These are phyloP conservation scores for Enteromius argenteus DNA, from an alignment of 2,797 vertebrate species.

Conservation along the genomic window DNA sequence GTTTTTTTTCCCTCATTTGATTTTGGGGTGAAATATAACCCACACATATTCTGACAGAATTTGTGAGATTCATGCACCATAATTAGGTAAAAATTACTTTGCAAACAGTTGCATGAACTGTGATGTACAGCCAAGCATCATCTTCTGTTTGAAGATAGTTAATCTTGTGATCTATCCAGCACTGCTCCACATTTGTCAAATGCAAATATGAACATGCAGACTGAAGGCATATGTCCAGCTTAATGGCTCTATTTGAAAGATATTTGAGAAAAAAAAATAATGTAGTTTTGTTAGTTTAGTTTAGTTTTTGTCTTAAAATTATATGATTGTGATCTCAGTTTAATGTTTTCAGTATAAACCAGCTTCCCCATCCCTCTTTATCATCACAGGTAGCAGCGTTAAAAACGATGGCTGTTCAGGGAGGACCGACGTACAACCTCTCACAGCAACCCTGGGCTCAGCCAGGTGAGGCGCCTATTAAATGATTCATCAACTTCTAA, in stretches of 20 bases:
- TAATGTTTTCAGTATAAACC: too few relatives aligned
- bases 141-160: too few relatives aligned
- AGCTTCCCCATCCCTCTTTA: background rate
- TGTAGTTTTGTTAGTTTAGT: background rate
- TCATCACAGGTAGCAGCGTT: constrained; percentile 86
- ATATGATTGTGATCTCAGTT: background rate
- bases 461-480: constrained; percentile 80
- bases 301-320: too few relatives aligned
- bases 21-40: too few relatives aligned
- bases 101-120: too few relatives aligned
- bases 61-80: too few relatives aligned
- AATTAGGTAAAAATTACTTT: too few relatives aligned
- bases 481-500: background rate
- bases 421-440: constrained; percentile 92
- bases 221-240: background rate
- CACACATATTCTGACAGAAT: too few relatives aligned
- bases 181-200: background rate
- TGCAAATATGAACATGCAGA: background rate
- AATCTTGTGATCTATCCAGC: too few relatives aligned
- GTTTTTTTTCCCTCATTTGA: too few relatives aligned
- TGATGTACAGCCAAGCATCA: too few relatives aligned
- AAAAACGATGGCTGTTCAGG: constrained; percentile 92
- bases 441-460: constrained; percentile 97
- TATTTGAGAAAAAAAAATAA: background rate
- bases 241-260: background rate